Conservation (phyloP, 2,888 invertebrate genomes). For the Mimumesa dahlbomi region DNA sequence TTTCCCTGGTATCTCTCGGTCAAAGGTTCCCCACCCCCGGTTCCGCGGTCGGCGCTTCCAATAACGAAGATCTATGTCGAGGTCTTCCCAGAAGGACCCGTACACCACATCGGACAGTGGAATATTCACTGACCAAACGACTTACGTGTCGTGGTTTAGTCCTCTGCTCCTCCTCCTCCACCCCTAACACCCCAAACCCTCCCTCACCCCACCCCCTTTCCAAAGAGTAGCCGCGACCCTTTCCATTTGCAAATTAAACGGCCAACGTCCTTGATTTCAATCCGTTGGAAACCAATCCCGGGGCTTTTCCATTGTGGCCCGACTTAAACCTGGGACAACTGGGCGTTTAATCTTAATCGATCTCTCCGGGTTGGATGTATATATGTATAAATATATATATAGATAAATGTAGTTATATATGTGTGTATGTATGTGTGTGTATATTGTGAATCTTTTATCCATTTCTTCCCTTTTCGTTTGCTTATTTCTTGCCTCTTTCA, state of each 20-base stretch:
- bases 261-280: constrained; percentile 65
- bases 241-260: constrained; percentile 69
- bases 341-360: constrained; percentile 73
- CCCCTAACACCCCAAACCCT: no score
- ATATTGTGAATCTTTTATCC: neutral
- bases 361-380: constrained; percentile 56
- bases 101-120: neutral
- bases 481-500: no score
- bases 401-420: constrained; percentile 48
- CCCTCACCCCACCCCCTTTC: no score
- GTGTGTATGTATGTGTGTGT: no score
- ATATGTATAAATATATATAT: no score
- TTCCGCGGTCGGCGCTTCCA: no score
- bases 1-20: no score
- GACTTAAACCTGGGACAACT: constrained; percentile 65
- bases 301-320: constrained; percentile 57
- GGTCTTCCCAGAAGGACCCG: neutral
- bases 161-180: no score
- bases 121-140: constrained; percentile 21
- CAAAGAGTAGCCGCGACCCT: neutral
- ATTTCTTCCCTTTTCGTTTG: no score
- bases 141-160: constrained; percentile 12
- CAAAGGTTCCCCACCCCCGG: no score
- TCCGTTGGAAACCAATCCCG: constrained; percentile 60
- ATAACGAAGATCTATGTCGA: no score